Base-by-base conservation (phyloP, 2,888 invertebrate species). In the Caradrina kadenii region DNA sequence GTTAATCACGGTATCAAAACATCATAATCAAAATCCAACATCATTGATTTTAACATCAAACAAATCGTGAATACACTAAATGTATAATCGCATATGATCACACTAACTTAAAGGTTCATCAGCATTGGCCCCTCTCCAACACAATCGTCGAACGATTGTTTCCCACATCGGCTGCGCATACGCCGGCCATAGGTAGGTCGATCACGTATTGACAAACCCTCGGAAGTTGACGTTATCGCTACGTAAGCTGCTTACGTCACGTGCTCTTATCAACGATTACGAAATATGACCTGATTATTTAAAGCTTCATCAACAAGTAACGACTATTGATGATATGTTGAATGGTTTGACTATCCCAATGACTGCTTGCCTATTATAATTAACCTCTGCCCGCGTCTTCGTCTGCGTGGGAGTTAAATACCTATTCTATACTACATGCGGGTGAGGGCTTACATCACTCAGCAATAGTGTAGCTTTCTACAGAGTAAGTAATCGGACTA, bases 241-340 rank as follows among this genome's bases (percentile, higher is more conserved):
- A 68, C 78, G 78, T 73, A 48, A 26, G 19, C 45, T 49, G 39
- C 10, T 21, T 15, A 68, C 76, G 63, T 73, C 77, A 66, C 60
- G 26, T 42, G 50, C 55, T 26, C 17, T 63, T 73, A 63, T 76
- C 53, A n/a, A 31, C n/a, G 26, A 63, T 54, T 22, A 55, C 19
- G 22, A 21, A 53, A 21, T 11, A 21, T 48, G 59, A 61, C 54
- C 39, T 53, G 61, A 5, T 62, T 50, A 71, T 59, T n/a, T n/a
- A n/a, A 10, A 19, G 35, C 15, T 56, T 55, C 17, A n/a, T n/a
- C 48, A 13, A 4, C 1, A 48, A 39, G 17, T 55, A 13, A 26
- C 17, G 31, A n/a, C 11, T 7, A 7, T 26, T 49, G 17, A 11
- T 50, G n/a, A 31, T 53, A 54, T 31, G n/a, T 3, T 54, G 21